Percentiles rank a stretch among this genome's conserved stretches.
These are phyloP conservation scores for Spialia ferax DNA, from an alignment of 2,888 invertebrate genomes.

Conservation along the genomic window DNA sequence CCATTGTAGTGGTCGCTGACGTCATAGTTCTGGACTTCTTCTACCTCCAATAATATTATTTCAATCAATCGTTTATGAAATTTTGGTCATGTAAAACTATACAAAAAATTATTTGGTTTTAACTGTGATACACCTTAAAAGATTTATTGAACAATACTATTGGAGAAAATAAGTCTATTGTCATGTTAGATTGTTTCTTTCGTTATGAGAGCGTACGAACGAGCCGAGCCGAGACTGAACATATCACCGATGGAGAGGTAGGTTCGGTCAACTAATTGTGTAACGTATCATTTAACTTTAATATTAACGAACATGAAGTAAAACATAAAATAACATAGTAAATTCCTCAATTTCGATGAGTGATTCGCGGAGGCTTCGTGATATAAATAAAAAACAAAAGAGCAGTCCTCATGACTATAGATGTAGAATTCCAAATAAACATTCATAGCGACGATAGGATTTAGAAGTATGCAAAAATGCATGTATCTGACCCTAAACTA, in stretches of 20 bases:
- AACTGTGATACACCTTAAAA: not conserved
- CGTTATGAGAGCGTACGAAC: slow-evolving; percentile 80
- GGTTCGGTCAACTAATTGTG: slow-evolving; percentile 74
- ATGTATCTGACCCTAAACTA: slow-evolving; percentile 76
- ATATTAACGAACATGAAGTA: slow-evolving; percentile 48
- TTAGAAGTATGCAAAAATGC: slow-evolving; percentile 77
- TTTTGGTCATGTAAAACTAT: not conserved
- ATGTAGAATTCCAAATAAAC: slow-evolving; percentile 63
- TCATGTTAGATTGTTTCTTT: slow-evolving; percentile 87
- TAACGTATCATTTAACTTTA: slow-evolving; percentile 48
- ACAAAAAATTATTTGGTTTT: not conserved
- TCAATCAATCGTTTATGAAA: slow-evolving; percentile 18
- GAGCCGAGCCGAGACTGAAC: slow-evolving; percentile 78
- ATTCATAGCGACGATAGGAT: slow-evolving; percentile 65
- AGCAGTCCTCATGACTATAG: slow-evolving; percentile 85
- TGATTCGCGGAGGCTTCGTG: slow-evolving; percentile 76
- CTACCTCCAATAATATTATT: slow-evolving; percentile 79
- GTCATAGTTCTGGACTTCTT: slow-evolving; percentile 45
- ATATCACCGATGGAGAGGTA: slow-evolving; percentile 81
- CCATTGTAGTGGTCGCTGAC: slow-evolving; percentile 41
- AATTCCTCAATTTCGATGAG: slow-evolving; percentile 82
- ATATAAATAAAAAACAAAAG: slow-evolving; percentile 64
- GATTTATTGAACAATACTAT: slow-evolving; percentile 70
- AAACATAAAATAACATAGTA: slow-evolving; percentile 51
- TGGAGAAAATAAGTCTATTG: slow-evolving; percentile 83